Percentiles rank a stretch among this genome's conserved stretches.
These are phyloP conservation scores for Sinocyclocheilus maitianheensis DNA, from an alignment of 2,113 vertebrate genomes.

Conservation along the genomic window DNA sequence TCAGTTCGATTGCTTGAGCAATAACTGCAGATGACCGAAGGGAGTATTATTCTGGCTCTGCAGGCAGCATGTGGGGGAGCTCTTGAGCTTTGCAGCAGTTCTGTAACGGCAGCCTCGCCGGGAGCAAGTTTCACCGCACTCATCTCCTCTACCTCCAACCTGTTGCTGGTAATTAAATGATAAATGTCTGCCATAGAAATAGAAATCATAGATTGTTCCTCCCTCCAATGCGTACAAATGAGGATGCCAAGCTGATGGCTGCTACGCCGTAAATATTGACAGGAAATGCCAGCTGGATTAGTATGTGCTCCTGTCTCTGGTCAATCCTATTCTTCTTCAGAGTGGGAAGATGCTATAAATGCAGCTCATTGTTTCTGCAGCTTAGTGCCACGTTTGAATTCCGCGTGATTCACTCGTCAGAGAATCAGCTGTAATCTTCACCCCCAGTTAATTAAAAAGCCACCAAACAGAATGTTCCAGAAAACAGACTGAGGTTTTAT, in stretches of 20 bases:
- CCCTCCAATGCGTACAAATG: constrained; percentile 39
- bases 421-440: constrained; percentile 76
- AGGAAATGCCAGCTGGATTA: constrained; percentile 70
- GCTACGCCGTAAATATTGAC: constrained; percentile 63
- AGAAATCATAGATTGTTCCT: constrained; percentile 59
- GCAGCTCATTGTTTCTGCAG: constrained; percentile 66
- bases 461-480: constrained; percentile 66
- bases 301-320: constrained; percentile 63
- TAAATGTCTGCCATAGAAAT: constrained; percentile 57
- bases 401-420: constrained; percentile 67
- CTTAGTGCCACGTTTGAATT: constrained; percentile 71
- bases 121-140: constrained; percentile 21
- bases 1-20: constrained; percentile 47
- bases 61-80: constrained; percentile 42
- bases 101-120: neutral
- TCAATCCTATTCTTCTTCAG: constrained; percentile 66
- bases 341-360: constrained; percentile 63
- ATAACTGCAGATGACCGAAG: constrained; percentile 40
- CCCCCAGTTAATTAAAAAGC: constrained; percentile 76
- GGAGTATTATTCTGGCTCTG: constrained; percentile 4
- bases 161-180: constrained; percentile 58
- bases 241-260: constrained; percentile 59
- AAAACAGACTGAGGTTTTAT: constrained; percentile 68
- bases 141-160: constrained; percentile 53
- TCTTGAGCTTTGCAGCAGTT: constrained; percentile 44